Evolutionary conservation across 2,888 invertebrate species (phyloP).

Genomic region (Dysmachus trigonus): DNA sequence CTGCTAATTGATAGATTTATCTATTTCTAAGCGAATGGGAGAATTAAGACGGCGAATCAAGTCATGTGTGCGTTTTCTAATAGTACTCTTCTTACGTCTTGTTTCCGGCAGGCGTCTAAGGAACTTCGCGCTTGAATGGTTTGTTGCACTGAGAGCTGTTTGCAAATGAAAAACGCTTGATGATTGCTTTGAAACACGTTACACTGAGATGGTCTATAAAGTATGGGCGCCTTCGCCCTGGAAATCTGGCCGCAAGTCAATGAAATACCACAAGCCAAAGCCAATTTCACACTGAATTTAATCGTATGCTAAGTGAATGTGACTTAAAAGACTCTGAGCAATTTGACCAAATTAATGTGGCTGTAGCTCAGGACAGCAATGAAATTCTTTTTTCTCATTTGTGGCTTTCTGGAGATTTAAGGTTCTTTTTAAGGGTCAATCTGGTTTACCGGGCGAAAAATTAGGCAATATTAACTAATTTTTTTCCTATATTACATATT

Average conservation of each 20-base stretch:
- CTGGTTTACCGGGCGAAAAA: no score
- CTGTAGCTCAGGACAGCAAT: not conserved
- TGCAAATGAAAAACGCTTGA: not conserved
- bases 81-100: not conserved
- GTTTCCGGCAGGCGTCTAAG: not conserved
- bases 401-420: not conserved
- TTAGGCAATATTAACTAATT: no score
- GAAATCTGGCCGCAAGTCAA: not conserved
- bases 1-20: constrained; percentile 22
- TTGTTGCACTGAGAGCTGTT: not conserved
- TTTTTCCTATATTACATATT: no score
- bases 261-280: not conserved
- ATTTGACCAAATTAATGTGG: not conserved
- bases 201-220: not conserved
- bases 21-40: constrained; percentile 31
- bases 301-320: not conserved
- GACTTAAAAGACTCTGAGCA: not conserved
- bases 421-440: not conserved
- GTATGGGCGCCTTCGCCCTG: not conserved
- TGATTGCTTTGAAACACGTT: not conserved
- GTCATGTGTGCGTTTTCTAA: constrained; percentile 10
- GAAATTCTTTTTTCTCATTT: not conserved
- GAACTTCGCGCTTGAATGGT: not conserved
- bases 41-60: constrained; percentile 29
- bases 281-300: not conserved